Conservation (phyloP, 2,888 invertebrate species). For the Rotaria socialis region DNA sequence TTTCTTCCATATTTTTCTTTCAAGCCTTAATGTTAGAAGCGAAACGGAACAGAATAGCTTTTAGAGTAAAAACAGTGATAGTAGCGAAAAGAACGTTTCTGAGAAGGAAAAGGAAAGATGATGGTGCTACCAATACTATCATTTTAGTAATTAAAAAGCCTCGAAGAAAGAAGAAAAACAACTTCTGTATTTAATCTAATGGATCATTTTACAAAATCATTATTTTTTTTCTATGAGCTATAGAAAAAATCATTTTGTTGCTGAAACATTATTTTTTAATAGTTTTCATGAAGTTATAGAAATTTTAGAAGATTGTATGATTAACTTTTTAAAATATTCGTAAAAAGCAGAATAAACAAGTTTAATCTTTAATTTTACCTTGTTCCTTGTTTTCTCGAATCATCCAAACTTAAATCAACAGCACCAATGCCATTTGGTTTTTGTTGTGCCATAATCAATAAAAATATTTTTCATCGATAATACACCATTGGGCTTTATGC, state of each 20-base stretch:
- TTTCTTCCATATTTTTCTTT: neutral
- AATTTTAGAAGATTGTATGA: too few species aligned
- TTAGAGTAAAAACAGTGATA: neutral
- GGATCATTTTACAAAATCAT: neutral
- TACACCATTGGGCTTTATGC: neutral
- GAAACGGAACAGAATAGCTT: neutral
- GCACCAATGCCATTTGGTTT: neutral
- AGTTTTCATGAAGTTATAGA: too few species aligned
- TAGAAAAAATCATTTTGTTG: neutral
- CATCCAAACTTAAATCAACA: constrained; percentile 1
- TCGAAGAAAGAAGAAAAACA: neutral
- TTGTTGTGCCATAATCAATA: neutral
- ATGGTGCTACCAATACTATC: neutral
- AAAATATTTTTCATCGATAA: neutral
- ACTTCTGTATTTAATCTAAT: neutral
- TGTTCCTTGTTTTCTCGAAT: constrained; percentile 2
- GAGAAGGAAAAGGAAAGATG: constrained; percentile 5
- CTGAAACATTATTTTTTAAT: too few species aligned
- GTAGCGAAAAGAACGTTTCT: neutral
- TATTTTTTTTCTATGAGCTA: neutral
- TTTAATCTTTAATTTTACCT: neutral
- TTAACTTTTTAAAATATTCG: too few species aligned
- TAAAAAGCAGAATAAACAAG: too few species aligned
- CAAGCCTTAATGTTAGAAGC: neutral
- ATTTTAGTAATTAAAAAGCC: constrained; percentile 23